A percentile compares a stretch with the other conserved stretches of the same genome.
Conservation (phyloP, 2,113 vertebrate species). For the Melanostigma gelatinosum region DNA sequence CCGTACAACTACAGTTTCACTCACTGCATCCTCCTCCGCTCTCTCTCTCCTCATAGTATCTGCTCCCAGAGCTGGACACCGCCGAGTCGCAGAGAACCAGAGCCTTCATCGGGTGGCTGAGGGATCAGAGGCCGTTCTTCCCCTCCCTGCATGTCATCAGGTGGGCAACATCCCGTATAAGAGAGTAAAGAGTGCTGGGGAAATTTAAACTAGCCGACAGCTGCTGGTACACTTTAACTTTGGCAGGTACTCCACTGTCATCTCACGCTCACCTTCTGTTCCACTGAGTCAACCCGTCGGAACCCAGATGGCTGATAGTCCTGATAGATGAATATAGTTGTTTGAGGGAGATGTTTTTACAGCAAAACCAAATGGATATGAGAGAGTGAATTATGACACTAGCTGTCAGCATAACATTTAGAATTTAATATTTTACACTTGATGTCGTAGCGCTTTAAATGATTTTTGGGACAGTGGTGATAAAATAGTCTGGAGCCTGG, state of each 20-base stretch:
- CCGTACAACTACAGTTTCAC: background rate
- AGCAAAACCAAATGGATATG: too few relatives aligned
- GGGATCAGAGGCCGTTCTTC: conserved; percentile 94
- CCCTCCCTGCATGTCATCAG: conserved; percentile 91
- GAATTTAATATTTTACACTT: too few relatives aligned
- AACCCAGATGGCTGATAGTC: background rate
- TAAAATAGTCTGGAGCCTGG: too few relatives aligned
- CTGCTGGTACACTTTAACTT: background rate
- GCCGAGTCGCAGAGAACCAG: conserved; percentile 89
- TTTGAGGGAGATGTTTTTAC: too few relatives aligned
- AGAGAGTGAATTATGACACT: too few relatives aligned
- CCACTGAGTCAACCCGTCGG: background rate
- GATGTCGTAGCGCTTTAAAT: too few relatives aligned
- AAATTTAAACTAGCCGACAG: background rate
- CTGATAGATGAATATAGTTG: background rate
- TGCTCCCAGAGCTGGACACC: conserved; percentile 94
- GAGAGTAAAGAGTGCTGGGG: background rate
- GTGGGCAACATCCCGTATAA: conserved; percentile 77
- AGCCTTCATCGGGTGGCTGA: conserved; percentile 92
- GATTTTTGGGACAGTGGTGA: too few relatives aligned
- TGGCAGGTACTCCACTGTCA: background rate
- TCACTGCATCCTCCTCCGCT: too few relatives aligned
- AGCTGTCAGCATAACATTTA: too few relatives aligned
- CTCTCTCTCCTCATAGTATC: conserved; percentile 75
- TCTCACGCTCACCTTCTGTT: background rate